Evolutionary conservation across 2,888 invertebrate genomes (phyloP), one percentile per base, ranked within the genome.

Genomic region (Pristionchus japonicus): DNA sequence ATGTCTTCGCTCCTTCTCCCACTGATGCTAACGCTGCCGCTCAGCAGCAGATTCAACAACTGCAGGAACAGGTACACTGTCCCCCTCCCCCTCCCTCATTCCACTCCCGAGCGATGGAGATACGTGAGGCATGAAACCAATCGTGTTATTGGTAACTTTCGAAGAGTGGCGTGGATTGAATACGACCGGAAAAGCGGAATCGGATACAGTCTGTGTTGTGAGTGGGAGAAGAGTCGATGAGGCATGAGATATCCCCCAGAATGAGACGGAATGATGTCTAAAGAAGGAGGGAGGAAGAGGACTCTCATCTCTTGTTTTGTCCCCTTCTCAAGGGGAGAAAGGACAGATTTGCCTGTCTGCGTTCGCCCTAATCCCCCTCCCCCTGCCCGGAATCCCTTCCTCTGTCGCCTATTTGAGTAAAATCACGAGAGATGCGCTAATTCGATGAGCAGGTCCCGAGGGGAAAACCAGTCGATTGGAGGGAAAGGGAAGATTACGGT

Each of bases 21-120:
- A 87, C 91, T 20, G 94, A 94, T 88, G 90, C 93, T 0, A 93
- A 92, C 89, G 91, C 90, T 15, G 89, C 92, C 13, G 92, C 93
- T 27, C 94, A 94, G 87, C 94, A 94, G 84, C 94, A 94, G 87
- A 93, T 94, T 88, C 90, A 92, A 61, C 93, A 93, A 67, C 89
- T 94, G 15, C 93, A 94, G 91, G 93, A 92, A 52, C 92, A 92
- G 89, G 88, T 91, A 47, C 4, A 31, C 31, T 43, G 20, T 57
- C 20, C 37, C 70, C 64, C 31, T 31, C 37, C 34, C 37, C 31
- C 64, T 67, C 23, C n/a, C 6, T 20, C 27, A 47, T 82, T 49
- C 34, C 37, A 23, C 70, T 4, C 27, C 37, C 34, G 49, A 40
- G 43, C 47, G 34, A 82, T 13, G n/a, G 27, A 82, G 34, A 82